These are phyloP conservation scores for Ashinkailepas kermadecensis DNA, from an alignment of 2,888 invertebrate genomes.

Conservation along the genomic window DNA sequence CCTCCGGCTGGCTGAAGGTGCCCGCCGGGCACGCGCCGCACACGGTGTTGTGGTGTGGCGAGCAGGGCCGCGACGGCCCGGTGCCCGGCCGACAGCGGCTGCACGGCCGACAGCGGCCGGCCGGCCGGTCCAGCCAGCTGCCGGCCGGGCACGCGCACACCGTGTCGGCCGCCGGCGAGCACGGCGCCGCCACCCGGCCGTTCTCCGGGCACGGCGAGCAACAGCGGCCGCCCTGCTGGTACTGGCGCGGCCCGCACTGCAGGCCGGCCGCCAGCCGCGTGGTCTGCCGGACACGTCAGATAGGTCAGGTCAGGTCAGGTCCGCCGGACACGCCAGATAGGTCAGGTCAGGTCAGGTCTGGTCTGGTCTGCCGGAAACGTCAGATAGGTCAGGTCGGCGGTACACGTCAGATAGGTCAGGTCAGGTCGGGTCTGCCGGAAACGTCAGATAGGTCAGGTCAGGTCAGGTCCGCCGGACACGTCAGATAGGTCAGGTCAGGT, in stretches of 20 bases:
- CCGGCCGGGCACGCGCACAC: not conserved
- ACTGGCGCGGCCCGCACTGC: not conserved
- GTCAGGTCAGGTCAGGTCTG: too few species aligned
- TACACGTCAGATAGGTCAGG: too few species aligned
- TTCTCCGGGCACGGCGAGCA: not conserved
- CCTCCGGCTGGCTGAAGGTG: not conserved
- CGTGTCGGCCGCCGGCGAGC: not conserved
- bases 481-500: too few species aligned
- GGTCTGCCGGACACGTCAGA: too few species aligned
- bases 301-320: too few species aligned
- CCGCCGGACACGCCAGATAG: too few species aligned
- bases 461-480: too few species aligned
- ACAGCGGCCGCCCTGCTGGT: not conserved
- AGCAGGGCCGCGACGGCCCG: conserved; percentile 16
- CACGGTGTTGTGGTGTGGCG: conserved; percentile 5
- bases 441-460: too few species aligned
- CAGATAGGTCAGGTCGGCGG: too few species aligned
- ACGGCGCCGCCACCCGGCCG: not conserved
- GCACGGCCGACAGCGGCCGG: not conserved
- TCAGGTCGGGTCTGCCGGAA: too few species aligned
- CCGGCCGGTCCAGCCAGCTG: not conserved
- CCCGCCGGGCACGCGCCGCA: conserved; percentile 2
- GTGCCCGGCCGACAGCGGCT: not conserved
- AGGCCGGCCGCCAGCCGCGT: too few species aligned
- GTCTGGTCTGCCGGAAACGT: too few species aligned